Evolutionary conservation across 2,113 vertebrate species (phyloP).

Genomic region (Phalacrocorax brasilianus): DNA sequence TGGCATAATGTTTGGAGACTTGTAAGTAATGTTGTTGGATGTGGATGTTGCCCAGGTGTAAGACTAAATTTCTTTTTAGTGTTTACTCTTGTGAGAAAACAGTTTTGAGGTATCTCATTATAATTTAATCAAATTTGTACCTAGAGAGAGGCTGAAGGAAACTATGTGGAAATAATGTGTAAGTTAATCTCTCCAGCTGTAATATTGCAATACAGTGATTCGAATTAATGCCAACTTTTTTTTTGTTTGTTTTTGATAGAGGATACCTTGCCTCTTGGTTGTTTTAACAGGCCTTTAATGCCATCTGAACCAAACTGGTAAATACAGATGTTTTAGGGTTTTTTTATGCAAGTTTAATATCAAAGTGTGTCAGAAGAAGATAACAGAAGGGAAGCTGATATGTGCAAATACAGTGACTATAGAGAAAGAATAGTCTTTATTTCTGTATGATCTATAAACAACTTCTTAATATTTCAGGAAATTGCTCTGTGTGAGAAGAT

Average conservation of each 20-base stretch:
- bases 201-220: not conserved
- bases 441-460: not conserved
- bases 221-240: slow-evolving; percentile 23
- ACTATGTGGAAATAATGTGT: not conserved
- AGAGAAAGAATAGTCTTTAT: not conserved
- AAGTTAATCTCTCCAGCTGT: slow-evolving; percentile 34
- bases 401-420: not conserved
- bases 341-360: not conserved
- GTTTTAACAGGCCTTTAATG: slow-evolving; percentile 4
- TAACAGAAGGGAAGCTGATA: not conserved
- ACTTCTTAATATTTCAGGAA: not conserved
- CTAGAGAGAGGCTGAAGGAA: slow-evolving; percentile 46
- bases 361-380: not conserved
- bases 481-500: not conserved
- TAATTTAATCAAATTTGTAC: slow-evolving; percentile 48
- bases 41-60: not conserved
- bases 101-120: slow-evolving; percentile 39
- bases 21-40: not conserved
- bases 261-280: not conserved
- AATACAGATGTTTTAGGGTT: slow-evolving; percentile 12
- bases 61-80: slow-evolving; percentile 8
- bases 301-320: not conserved
- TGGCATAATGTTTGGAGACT: not conserved
- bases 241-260: not conserved
- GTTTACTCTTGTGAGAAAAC: slow-evolving; percentile 33